Conservation (phyloP, 1,140 invertebrate genomes). For the Leptonema lineaticorne region DNA sequence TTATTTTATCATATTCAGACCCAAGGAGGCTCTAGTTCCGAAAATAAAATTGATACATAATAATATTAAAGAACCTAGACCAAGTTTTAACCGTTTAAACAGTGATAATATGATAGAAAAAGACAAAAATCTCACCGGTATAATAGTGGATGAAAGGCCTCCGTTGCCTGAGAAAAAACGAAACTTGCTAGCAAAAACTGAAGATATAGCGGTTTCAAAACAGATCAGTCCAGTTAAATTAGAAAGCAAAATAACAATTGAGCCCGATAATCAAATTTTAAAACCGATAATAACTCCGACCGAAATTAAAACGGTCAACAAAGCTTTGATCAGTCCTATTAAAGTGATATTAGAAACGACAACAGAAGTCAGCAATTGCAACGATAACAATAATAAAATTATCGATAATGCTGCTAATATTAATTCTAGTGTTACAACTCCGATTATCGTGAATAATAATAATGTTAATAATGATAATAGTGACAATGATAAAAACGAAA, state of each 20-base stretch:
- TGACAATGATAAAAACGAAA: neutral
- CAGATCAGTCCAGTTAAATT: neutral
- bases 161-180: constrained; percentile 22
- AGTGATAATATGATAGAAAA: neutral
- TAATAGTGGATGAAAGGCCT: constrained; percentile 8
- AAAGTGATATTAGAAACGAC: too few species aligned
- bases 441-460: too few species aligned
- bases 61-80: neutral
- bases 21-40: neutral
- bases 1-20: neutral
- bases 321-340: neutral
- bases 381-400: neutral
- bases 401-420: neutral
- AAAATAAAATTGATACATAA: neutral
- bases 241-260: neutral
- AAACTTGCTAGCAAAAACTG: neutral
- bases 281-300: neutral
- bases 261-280: neutral
- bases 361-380: neutral
- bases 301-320: neutral
- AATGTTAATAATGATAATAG: neutral
- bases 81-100: neutral
- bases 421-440: neutral
- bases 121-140: neutral
- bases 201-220: neutral